Base-by-base conservation (phyloP, 1,140 invertebrate genomes). In the Lordiphosa mommai region DNA sequence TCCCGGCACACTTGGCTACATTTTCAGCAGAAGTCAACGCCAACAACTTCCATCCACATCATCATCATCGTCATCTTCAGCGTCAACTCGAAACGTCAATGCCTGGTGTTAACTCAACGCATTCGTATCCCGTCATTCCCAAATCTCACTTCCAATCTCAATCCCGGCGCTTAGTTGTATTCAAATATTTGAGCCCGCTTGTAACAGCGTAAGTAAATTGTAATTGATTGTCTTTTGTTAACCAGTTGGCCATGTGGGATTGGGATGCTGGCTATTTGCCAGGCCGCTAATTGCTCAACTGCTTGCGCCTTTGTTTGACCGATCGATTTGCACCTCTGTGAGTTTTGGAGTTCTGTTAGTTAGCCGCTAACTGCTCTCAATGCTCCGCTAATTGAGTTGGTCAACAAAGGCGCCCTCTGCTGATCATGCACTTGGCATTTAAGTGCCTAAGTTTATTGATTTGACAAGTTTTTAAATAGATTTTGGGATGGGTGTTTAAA, bases 1-100 rank as follows among this genome's bases (percentile, higher is more conserved):
- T 33, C 49, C 59, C 52, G 53, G 49, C 40, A 51, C 70, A 74
- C 69, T 72, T 74, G 69, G 71, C 74, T 44, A 69, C 59, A 74
- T 58, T 77, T 84, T 84, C 72, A 84, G 79, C 72, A 84, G 77
- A 84, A 84, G 79, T 84, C 72, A 77, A 85, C 77, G 72, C 79
- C 77, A 84, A 84, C 77, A 72, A 34, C 7, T 33, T 16, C 6
- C 9, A 61, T 9, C 27, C 40, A 46, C 48, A 58, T 50, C 61
- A 60, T 59, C 44, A 55, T 58, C 38, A 61, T 50, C 58, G 68
- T 57, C 40, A 6, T n/a, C 27, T 12, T 13, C 50, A 52, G 53
- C 72, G 70, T 84, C 72, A 84, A 77, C 56, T 84, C 63, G 57
- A 82, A 82, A 84, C 77, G 60, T 84, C 77, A 84, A 84, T 84